Conservation (phyloP, 1,140 invertebrate species). For the Rhagoletis zephyria region DNA sequence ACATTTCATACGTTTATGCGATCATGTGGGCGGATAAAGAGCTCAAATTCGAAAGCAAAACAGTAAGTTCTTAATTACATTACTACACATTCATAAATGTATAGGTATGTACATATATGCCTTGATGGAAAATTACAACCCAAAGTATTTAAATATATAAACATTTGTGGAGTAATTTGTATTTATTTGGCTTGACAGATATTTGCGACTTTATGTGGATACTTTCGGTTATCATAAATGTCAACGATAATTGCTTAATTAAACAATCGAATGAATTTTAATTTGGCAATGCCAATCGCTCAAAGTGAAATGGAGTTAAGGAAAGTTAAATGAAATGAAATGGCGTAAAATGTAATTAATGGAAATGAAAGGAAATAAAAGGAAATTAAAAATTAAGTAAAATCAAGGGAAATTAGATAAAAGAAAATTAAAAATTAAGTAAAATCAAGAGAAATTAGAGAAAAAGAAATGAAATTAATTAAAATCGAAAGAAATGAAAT, state of each 20-base stretch:
- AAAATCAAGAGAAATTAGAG: no score
- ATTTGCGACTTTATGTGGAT: background rate
- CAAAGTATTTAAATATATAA: background rate
- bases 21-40: background rate
- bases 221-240: background rate
- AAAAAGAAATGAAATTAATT: no score
- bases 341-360: background rate
- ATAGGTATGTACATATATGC: background rate
- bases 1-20: background rate
- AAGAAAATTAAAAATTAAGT: no score
- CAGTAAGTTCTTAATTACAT: conserved; percentile 22
- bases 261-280: background rate
- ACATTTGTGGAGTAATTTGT: background rate
- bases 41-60: background rate
- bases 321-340: background rate
- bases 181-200: background rate
- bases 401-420: no score
- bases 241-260: conserved; percentile 1
- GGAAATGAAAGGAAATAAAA: no score
- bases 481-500: no score
- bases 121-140: background rate
- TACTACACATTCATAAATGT: background rate
- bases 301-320: background rate
- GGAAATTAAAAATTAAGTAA: no score
- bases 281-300: background rate